Evolutionary conservation across 2,113 vertebrate species (phyloP).

Genomic region (Monopterus albus): DNA sequence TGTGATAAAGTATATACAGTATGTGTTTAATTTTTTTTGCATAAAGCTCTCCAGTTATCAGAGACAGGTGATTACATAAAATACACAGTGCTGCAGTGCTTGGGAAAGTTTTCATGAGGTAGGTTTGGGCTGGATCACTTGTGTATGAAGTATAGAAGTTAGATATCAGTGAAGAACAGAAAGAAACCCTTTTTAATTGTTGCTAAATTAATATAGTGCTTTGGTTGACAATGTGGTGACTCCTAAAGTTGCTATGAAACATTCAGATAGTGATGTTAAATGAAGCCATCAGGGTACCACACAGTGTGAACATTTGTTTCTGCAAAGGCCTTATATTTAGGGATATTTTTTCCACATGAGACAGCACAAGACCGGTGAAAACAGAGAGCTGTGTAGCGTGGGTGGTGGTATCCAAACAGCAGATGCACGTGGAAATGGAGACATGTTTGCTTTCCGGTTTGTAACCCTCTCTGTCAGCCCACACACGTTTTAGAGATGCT

Average conservation of each 20-base stretch:
- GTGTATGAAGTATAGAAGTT: too few species aligned
- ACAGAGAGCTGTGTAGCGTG: conserved; percentile 30
- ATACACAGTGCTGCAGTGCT: not conserved
- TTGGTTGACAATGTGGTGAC: too few species aligned
- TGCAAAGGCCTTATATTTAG: not conserved
- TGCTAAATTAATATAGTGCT: too few species aligned
- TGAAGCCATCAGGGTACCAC: too few species aligned
- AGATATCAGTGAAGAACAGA: too few species aligned
- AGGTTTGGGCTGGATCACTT: not conserved
- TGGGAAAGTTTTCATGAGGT: not conserved
- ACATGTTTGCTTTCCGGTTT: conserved; percentile 49
- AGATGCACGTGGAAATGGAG: conserved; percentile 51
- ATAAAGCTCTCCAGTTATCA: too few species aligned
- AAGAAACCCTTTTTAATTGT: too few species aligned
- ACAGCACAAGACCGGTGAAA: not conserved
- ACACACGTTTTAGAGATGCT: conserved; percentile 53
- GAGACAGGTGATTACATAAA: too few species aligned
- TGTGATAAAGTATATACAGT: too few species aligned
- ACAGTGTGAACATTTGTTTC: not conserved
- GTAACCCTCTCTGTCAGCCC: conserved; percentile 23
- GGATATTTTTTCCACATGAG: not conserved
- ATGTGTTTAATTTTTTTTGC: too few species aligned
- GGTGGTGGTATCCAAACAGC: conserved; percentile 62
- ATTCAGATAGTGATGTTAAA: not conserved
- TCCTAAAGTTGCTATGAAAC: not conserved